Evolutionary conservation across 2,888 invertebrate species (phyloP), one percentile per base, ranked within the genome.

Genomic region (Taphrorychus bicolor): DNA sequence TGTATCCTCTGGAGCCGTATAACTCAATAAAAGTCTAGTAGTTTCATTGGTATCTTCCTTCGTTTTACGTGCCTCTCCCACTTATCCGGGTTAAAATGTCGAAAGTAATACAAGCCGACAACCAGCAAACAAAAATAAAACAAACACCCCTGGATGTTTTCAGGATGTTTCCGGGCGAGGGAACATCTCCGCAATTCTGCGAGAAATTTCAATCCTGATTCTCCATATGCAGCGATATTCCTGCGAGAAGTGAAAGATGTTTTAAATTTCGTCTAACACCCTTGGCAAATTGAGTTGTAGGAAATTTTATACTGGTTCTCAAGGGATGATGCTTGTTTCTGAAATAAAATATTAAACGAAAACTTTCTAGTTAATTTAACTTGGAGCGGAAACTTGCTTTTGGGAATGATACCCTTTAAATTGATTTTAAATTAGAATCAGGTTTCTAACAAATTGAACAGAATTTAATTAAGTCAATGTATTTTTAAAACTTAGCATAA

Each of bases 241-340:
- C 51, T 51, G 21, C 14, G 16, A 45, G 45, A 22, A 21, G 21
- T 17, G 14, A 45, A 45, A 45, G 16, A 45, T 45, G 17, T 17
- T 45, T 45, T 45, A 45, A 45, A 45, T 45, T 45, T 45, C 45
- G 14, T 45, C 45, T 45, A 45, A 17, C 45, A 45, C 45, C 14
- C 17, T 45, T 14, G 45, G 45, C 9, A 45, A 45, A 16, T 45
- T 45, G 2, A 14, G 14, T 45, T 45, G 11, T n/a, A 14, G 32
- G 32, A 32, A 32, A 32, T 32, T 9, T 32, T 32, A 32, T 45
- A 45, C 45, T 32, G 45, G 14, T 14, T 16, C 45, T 45, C 14
- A 5, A 17, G 45, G 45, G 45, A 45, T 14, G 17, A 32, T 9
- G 11, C 32, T 11, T 32, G 7, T 7, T 32, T 32, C 32, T 32